phyloP scores from a whole-genome alignment of 2,888 invertebrate species.

The Plebejus anna region DNA sequence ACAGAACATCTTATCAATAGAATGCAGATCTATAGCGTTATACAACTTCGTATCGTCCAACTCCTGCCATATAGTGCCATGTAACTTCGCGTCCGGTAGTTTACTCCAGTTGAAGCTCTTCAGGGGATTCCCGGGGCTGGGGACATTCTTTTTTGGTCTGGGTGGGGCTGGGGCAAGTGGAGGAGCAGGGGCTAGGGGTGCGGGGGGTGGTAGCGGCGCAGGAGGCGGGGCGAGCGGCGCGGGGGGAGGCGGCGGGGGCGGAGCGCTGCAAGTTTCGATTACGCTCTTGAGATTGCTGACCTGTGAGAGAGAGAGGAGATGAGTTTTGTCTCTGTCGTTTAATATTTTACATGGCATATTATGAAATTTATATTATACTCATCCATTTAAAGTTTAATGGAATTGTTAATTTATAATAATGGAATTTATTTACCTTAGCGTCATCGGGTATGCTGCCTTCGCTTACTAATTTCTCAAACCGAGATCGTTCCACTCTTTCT shows the following conservation, averaged over 20 bases:
- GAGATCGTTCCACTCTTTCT: slow-evolving; percentile 88
- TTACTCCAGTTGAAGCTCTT: slow-evolving; percentile 99
- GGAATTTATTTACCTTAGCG: slow-evolving; percentile 83
- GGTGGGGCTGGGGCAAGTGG: slow-evolving; percentile 80
- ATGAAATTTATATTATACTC: too few relatives aligned
- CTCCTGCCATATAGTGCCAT: slow-evolving; percentile 97
- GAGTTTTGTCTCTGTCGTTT: neutral
- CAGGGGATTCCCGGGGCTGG: slow-evolving; percentile 93
- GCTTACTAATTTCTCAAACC: slow-evolving; percentile 91
- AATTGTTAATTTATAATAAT: neutral
- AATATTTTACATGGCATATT: too few relatives aligned
- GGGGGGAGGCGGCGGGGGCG: slow-evolving; percentile 72
- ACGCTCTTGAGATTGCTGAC: slow-evolving; percentile 74
- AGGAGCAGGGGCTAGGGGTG: slow-evolving; percentile 77
- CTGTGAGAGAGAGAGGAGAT: slow-evolving; percentile 42
- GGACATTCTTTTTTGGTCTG: slow-evolving; percentile 90
- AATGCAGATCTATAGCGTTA: slow-evolving; percentile 92
- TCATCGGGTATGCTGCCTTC: slow-evolving; percentile 96
- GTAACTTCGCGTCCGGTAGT: slow-evolving; percentile 92
- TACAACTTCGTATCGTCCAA: slow-evolving; percentile 96
- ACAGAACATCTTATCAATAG: slow-evolving; percentile 95
- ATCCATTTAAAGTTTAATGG: too few relatives aligned
- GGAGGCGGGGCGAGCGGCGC: slow-evolving; percentile 79
- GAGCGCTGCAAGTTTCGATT: slow-evolving; percentile 59
- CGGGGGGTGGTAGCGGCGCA: slow-evolving; percentile 77